Evolutionary conservation across 2,797 vertebrate genomes (phyloP).

Genomic region (Naso thynnoides): DNA sequence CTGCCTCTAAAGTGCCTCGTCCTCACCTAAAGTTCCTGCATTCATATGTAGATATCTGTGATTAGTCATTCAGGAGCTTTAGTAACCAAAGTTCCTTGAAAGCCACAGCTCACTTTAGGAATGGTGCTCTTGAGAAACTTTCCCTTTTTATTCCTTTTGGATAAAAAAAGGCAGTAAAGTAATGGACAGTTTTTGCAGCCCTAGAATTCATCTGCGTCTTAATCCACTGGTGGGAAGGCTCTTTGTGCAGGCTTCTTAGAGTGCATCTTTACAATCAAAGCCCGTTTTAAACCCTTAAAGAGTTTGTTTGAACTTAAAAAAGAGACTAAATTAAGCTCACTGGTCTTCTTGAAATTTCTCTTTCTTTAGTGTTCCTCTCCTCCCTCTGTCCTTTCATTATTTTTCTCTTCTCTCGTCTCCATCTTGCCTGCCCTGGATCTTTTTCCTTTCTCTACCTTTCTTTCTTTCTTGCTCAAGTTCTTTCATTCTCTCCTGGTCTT

Average conservation of each 20-base stretch:
- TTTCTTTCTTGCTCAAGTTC: constrained; percentile 6
- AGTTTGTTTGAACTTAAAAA: constrained; percentile 59
- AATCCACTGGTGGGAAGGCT: constrained; percentile 64
- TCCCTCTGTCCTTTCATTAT: constrained; percentile 38
- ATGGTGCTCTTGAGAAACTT: constrained; percentile 29
- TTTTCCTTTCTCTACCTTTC: constrained; percentile 12
- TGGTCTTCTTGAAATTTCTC: constrained; percentile 55
- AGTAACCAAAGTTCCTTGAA: constrained; percentile 41
- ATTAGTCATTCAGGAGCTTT: constrained; percentile 23
- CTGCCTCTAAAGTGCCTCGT: no score
- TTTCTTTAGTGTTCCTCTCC: constrained; percentile 40
- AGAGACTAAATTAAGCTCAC: constrained; percentile 56
- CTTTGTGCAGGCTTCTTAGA: constrained; percentile 40
- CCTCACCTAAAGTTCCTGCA: no score
- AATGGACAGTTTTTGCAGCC: constrained; percentile 42
- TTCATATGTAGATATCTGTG: no score
- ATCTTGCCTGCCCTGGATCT: constrained; percentile 2
- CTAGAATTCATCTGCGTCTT: constrained; percentile 59
- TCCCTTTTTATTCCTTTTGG: no score
- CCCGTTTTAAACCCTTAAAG: constrained; percentile 68
- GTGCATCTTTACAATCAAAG: constrained; percentile 70
- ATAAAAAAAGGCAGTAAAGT: constrained; percentile 29
- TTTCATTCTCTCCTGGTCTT: no score
- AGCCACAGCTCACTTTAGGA: constrained; percentile 37
- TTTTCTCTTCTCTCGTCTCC: constrained; percentile 23